Evolutionary conservation across 2,888 invertebrate genomes (phyloP).

Genomic region (Darwinula stevensoni): DNA sequence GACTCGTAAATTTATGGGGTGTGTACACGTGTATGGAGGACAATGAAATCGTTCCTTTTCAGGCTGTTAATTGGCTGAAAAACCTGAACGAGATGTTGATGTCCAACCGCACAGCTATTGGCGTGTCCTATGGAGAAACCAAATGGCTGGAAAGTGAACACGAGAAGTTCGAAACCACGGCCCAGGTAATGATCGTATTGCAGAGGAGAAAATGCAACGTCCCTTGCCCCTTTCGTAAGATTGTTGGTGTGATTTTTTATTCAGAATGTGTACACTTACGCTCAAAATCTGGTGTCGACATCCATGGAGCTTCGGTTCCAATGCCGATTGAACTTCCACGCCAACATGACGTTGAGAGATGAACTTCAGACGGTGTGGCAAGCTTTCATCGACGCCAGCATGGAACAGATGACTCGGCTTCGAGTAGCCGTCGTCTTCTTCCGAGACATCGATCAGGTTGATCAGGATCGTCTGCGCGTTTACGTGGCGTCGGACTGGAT

Average conservation of each 20-base stretch:
- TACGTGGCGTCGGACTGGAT: no score
- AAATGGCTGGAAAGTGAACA: no score
- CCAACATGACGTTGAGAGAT: slow-evolving; percentile 24
- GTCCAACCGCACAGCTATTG: no score
- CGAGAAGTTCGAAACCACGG: no score
- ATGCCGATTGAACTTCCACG: slow-evolving; percentile 28
- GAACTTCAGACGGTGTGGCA: slow-evolving; percentile 34
- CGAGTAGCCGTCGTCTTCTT: slow-evolving; percentile 44
- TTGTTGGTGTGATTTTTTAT: slow-evolving; percentile 9
- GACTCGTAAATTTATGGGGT: no score
- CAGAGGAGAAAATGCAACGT: slow-evolving; percentile 12
- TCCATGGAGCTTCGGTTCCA: slow-evolving; percentile 38
- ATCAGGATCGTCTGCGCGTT: no score
- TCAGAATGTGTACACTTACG: slow-evolving; percentile 50
- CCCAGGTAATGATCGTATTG: no score
- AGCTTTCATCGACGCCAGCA: slow-evolving; percentile 31
- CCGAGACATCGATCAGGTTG: slow-evolving; percentile 24
- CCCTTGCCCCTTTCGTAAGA: neutral
- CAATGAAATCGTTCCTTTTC: no score
- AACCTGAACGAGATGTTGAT: no score
- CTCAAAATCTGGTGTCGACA: slow-evolving; percentile 41
- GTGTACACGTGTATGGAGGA: no score
- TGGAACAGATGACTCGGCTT: slow-evolving; percentile 41
- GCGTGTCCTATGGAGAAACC: no score
- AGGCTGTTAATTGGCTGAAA: no score